Percentiles rank a stretch among this genome's conserved stretches.
Evolutionary conservation across 2,888 invertebrate genomes (phyloP).

Genomic region (Troilus luridus): DNA sequence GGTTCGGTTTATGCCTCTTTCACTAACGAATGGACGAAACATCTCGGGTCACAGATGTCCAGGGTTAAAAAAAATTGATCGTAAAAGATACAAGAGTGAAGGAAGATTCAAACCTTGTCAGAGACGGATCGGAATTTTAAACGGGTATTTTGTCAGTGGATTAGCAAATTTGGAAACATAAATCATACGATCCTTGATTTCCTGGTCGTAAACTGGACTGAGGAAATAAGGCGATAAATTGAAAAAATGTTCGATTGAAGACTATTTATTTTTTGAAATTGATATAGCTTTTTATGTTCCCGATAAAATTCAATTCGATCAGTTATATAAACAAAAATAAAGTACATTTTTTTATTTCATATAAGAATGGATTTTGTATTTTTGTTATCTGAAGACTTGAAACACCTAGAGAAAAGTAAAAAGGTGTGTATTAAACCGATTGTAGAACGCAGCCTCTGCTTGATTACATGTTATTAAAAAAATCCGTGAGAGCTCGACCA

Average conservation of each 20-base stretch:
- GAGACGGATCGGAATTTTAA: conserved; percentile 36
- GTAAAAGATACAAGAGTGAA: conserved; percentile 10
- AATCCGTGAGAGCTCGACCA: conserved; percentile 27
- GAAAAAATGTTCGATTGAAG: neutral
- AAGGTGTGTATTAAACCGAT: neutral
- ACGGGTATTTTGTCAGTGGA: neutral
- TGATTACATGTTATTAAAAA: conserved; percentile 23
- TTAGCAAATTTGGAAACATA: conserved; percentile 1
- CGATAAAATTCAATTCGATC: neutral
- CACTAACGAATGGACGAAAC: conserved; percentile 4
- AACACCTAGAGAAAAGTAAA: neutral
- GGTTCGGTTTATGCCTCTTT: conserved; percentile 12
- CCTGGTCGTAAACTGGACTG: neutral
- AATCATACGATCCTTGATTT: conserved; percentile 17
- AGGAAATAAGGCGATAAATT: neutral
- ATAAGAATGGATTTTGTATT: neutral
- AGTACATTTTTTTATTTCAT: too few relatives aligned
- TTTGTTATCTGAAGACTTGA: neutral
- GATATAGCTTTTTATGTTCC: neutral
- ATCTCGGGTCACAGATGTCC: conserved; percentile 4
- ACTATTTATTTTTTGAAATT: neutral
- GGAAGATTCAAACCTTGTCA: neutral
- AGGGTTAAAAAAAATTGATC: neutral
- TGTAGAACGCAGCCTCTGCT: neutral
- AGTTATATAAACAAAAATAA: neutral